A percentile compares a stretch with the other conserved stretches of the same genome.
Conservation (phyloP, 2,797 vertebrate genomes). For the Sciurus vulgaris region DNA sequence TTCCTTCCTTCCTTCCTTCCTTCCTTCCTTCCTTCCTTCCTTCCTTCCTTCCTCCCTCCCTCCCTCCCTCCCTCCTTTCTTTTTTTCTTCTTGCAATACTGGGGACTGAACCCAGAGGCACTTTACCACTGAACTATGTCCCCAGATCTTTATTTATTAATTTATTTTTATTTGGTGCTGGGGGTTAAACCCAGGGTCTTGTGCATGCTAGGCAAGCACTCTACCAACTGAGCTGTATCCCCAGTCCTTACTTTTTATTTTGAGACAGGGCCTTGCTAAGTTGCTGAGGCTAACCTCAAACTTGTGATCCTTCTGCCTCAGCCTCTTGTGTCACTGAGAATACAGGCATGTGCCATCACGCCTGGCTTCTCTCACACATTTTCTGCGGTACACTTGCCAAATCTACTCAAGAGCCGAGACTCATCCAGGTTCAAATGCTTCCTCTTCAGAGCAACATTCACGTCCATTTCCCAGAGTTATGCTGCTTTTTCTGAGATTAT, state of each 20-base stretch:
- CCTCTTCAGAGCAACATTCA: neutral
- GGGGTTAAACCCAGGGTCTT: neutral
- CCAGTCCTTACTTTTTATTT: too few relatives aligned
- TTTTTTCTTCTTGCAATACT: too few relatives aligned
- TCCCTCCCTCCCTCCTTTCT: too few relatives aligned
- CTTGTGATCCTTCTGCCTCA: neutral
- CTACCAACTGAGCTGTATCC: neutral
- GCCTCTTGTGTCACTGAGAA: neutral
- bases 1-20: too few relatives aligned
- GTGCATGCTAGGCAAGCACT: neutral
- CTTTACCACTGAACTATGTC: neutral
- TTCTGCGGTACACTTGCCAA: conserved; percentile 25
- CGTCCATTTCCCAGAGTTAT: neutral
- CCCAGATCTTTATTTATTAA: too few relatives aligned
- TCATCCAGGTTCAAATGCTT: neutral
- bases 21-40: too few relatives aligned
- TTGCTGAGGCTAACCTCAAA: neutral
- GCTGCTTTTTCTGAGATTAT: neutral
- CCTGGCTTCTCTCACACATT: neutral
- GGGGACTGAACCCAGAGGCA: neutral
- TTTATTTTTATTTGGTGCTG: too few relatives aligned
- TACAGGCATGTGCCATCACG: neutral
- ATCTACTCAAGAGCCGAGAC: neutral
- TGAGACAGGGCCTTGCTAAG: too few relatives aligned
- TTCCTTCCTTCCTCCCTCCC: too few relatives aligned